Conservation (phyloP, 2,113 vertebrate genomes). For the Myanophis thanlyinensis region DNA sequence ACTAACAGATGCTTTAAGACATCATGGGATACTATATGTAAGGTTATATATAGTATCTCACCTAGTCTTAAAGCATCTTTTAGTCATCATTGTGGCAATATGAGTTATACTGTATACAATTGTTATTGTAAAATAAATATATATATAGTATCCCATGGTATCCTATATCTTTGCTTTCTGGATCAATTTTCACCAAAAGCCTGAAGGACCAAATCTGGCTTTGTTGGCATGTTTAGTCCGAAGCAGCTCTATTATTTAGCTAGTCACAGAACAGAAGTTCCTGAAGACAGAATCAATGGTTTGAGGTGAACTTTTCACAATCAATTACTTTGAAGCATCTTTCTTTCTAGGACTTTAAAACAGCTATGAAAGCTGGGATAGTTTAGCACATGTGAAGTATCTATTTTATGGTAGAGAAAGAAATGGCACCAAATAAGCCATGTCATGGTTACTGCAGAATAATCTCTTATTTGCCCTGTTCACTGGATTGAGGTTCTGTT, state of each 20-base stretch:
- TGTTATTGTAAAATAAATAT: no score
- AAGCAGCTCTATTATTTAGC: constrained; percentile 30
- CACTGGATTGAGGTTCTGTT: neutral
- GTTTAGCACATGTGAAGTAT: neutral
- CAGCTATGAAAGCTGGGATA: neutral
- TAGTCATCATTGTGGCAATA: no score
- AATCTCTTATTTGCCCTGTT: neutral
- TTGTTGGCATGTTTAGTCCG: constrained; percentile 6
- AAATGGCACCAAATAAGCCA: neutral
- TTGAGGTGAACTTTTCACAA: constrained; percentile 9
- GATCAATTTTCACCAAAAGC: constrained; percentile 35
- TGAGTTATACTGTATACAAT: no score
- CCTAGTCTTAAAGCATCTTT: no score
- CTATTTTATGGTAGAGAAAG: constrained; percentile 6
- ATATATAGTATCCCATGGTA: no score
- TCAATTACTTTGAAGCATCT: neutral
- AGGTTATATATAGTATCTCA: no score
- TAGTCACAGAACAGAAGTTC: neutral
- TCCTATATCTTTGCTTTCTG: constrained; percentile 46
- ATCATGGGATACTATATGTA: no score
- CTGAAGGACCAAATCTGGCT: neutral
- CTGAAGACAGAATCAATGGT: neutral
- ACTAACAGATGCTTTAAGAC: no score
- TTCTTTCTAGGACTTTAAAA: neutral
- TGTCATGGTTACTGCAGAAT: neutral